Base-by-base conservation (phyloP, 2,888 invertebrate genomes). In the Cataglyphis altisquamis region DNA sequence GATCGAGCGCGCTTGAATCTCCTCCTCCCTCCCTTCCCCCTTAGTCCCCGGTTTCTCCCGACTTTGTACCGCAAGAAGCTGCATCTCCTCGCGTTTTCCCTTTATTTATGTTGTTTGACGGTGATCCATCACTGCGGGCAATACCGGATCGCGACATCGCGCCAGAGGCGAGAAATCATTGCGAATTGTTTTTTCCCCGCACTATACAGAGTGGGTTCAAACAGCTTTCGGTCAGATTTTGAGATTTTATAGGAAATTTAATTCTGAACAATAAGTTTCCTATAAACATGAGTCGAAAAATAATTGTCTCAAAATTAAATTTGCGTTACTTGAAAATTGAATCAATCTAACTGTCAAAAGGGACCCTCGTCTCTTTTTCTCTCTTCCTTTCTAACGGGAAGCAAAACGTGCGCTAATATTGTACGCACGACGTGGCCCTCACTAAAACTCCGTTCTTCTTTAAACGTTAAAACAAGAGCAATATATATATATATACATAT, bases 281-380 rank as follows among this genome's bases (percentile, higher is more conserved):
- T 29, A 29, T 29, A 29, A 29, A 29, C 25, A 29, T 29, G 25
- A 1, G 25, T 29, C 25, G 25, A 29, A 29, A 29, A 29, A 29
- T 3, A 62, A 60, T 29, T 8, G 18, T 48, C 0, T 60, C 0
- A 18, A 10, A 12, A 60, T 25, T 29, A 29, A 45, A 45, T 45
- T 45, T 12, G 29, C 60, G 60, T 15, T 60, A 60, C 15, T 29
- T 39, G 25, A 41, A 66, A 36, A 67, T 55, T 32, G 15, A 84
- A 64, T 83, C 60, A 3, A 12, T 32, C 48, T 9, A 82, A 67
- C 21, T 45, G 25, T 45, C 41, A 41, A 67, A 25, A 45, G 45
- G 12, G n/a, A 29, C 18, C 29, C 25, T 29, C 29, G 18, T 29
- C 18, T 62, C 29, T 29, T 18, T 62, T 18, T 62, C 18, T 32